These are phyloP conservation scores for Melanotaenia boesemani DNA, from an alignment of 2,797 vertebrate species.

Conservation along the genomic window DNA sequence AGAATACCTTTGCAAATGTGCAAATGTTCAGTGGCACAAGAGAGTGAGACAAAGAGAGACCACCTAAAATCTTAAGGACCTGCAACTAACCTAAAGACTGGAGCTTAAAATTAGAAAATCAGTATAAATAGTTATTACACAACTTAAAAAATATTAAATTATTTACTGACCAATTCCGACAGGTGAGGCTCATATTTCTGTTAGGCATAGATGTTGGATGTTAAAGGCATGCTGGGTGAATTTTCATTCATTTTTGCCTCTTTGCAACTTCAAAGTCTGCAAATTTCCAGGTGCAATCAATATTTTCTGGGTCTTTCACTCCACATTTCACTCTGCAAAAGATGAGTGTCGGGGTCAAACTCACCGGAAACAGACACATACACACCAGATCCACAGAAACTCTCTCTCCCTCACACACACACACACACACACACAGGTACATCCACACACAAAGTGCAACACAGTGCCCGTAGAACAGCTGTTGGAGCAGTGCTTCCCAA, in stretches of 20 bases:
- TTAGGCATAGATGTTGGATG: conserved; percentile 42
- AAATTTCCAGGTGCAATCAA: conserved; percentile 55
- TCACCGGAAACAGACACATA: conserved; percentile 39
- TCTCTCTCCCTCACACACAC: neutral
- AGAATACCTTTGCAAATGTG: conserved; percentile 48
- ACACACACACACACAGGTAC: conserved; percentile 45
- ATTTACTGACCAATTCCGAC: conserved; percentile 54
- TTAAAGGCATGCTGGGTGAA: conserved; percentile 32
- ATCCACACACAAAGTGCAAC: conserved; percentile 80
- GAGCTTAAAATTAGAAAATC: conserved; percentile 76
- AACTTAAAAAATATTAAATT: conserved; percentile 77
- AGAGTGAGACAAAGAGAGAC: conserved; percentile 38
- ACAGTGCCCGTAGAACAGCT: conserved; percentile 70
- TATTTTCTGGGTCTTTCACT: conserved; percentile 50
- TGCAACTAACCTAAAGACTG: conserved; percentile 51
- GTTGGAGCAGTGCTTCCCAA: conserved; percentile 64
- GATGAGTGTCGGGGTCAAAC: conserved; percentile 39
- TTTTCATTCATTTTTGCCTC: conserved; percentile 34
- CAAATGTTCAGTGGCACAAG: conserved; percentile 54
- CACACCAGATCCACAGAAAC: conserved; percentile 31
- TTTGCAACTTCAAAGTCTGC: conserved; percentile 26
- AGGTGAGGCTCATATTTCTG: conserved; percentile 42
- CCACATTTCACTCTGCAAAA: conserved; percentile 31
- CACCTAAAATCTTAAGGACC: conserved; percentile 31
- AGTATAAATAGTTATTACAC: conserved; percentile 82